These are phyloP conservation scores for Patagioenas fasciata DNA, from an alignment of 2,113 vertebrate genomes.

Conservation along the genomic window DNA sequence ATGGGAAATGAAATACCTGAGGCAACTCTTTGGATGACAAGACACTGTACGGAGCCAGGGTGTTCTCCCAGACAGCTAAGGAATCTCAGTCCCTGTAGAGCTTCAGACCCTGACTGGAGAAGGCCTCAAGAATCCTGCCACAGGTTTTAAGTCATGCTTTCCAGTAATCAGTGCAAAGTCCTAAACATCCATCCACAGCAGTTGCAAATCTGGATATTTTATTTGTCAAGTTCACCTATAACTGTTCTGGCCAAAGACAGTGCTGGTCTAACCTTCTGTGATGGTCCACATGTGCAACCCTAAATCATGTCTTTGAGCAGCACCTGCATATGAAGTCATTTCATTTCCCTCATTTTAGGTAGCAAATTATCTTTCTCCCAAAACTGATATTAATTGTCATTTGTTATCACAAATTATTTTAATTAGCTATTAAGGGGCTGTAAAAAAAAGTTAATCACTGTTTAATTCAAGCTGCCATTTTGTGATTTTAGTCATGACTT, in stretches of 20 bases:
- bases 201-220: not conserved
- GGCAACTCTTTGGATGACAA: not conserved
- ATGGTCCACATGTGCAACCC: not conserved
- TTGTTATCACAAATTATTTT: constrained; percentile 28
- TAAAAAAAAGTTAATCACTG: not conserved
- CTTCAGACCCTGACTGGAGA: not conserved
- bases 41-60: not conserved
- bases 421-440: not conserved
- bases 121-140: not conserved
- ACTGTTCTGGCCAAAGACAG: not conserved
- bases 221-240: not conserved
- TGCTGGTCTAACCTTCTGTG: not conserved
- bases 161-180: not conserved
- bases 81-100: not conserved
- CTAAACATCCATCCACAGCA: not conserved
- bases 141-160: not conserved
- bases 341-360: not conserved
- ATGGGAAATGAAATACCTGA: not conserved
- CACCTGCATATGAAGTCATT: not conserved
- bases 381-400: constrained; percentile 9
- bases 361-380: constrained; percentile 1
- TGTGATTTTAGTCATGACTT: not conserved
- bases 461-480: not conserved
- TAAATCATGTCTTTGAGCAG: not conserved
- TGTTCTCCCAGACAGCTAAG: not conserved